Evolutionary conservation across 2,888 invertebrate species (phyloP).

Genomic region (Microplitis deprimator): DNA sequence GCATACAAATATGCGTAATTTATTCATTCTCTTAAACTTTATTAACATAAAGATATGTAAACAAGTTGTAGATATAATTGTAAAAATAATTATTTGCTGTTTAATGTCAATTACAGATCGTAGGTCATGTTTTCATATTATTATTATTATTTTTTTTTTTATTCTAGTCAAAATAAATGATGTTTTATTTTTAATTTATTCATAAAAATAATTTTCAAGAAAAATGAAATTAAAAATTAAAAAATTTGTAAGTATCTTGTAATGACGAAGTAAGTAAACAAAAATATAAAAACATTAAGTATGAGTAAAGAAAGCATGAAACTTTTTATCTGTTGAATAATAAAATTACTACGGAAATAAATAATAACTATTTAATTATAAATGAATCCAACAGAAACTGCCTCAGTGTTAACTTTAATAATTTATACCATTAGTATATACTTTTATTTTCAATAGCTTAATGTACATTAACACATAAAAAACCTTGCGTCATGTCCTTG

Average conservation of each 20-base stretch:
- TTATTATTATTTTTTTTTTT: background rate
- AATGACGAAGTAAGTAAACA: background rate
- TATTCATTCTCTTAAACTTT: background rate
- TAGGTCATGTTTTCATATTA: background rate
- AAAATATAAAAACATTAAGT: background rate
- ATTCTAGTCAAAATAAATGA: background rate
- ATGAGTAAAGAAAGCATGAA: constrained; percentile 5
- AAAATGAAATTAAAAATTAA: background rate
- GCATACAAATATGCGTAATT: background rate
- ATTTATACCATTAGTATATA: constrained; percentile 6
- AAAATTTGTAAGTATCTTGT: background rate
- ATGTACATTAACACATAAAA: constrained; percentile 18
- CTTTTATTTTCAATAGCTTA: constrained; percentile 11
- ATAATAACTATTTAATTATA: background rate
- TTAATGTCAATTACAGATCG: background rate
- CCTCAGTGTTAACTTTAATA: constrained; percentile 19
- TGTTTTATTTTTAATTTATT: background rate
- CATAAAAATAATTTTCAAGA: no score
- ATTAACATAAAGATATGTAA: no score
- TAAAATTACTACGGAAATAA: background rate
- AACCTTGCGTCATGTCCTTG: constrained; percentile 43
- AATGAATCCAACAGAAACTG: background rate
- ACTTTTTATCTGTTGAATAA: background rate
- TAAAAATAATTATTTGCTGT: background rate
- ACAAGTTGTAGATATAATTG: background rate